These are phyloP conservation scores for Pimephales promelas DNA, from an alignment of 2,113 vertebrate species.

Conservation along the genomic window DNA sequence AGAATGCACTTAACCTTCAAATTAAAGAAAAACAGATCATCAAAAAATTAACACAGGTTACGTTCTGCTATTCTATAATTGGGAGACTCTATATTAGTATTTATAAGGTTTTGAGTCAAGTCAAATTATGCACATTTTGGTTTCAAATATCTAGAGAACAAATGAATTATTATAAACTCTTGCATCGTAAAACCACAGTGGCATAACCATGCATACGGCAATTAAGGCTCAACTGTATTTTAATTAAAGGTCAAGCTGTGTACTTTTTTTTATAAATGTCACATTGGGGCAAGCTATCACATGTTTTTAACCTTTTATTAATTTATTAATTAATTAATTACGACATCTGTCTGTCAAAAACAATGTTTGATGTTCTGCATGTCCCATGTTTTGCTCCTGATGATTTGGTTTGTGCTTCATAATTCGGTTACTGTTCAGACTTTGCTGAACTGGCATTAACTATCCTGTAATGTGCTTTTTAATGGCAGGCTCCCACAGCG, in stretches of 20 bases:
- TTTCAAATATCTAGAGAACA: background rate
- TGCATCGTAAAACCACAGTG: background rate
- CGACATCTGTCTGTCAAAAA: background rate
- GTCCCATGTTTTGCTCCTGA: background rate
- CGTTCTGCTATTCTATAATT: background rate
- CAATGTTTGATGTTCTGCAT: background rate
- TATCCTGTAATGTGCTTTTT: background rate
- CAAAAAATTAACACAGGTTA: background rate
- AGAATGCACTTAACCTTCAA: background rate
- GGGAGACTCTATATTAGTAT: background rate
- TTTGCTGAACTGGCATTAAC: slow-evolving; percentile 5
- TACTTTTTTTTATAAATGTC: background rate
- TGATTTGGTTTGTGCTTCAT: background rate
- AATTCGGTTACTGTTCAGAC: background rate
- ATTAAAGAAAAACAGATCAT: background rate
- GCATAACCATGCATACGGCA: background rate
- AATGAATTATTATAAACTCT: background rate
- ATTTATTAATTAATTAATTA: background rate
- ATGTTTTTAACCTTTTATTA: background rate
- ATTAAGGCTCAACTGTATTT: background rate
- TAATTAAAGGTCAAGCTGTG: background rate
- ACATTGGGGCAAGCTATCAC: background rate
- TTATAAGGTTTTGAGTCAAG: background rate
- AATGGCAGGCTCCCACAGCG: background rate
- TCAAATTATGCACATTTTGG: no score